These are phyloP conservation scores for Spilogale gracilis DNA, from an alignment of 2,113 vertebrate genomes.

Conservation along the genomic window DNA sequence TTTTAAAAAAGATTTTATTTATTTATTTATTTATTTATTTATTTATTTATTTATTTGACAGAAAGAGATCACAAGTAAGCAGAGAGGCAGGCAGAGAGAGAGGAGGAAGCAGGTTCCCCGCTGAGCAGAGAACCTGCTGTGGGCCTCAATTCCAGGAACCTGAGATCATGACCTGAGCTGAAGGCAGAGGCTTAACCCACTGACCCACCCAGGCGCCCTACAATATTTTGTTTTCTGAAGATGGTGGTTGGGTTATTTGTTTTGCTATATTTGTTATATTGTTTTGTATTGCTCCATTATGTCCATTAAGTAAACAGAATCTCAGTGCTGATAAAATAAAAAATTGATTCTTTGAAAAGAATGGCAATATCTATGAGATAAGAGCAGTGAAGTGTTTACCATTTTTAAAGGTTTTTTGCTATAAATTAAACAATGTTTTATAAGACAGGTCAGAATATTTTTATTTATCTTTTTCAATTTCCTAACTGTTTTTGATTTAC, in stretches of 20 bases:
- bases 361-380: conserved; percentile 55
- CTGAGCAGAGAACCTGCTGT: too few species aligned
- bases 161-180: too few species aligned
- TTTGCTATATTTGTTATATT: neutral
- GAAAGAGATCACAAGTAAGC: too few species aligned
- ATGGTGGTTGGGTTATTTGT: neutral
- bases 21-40: too few species aligned
- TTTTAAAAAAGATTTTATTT: too few species aligned
- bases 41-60: too few species aligned
- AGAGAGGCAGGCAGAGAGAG: too few species aligned
- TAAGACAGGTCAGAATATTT: conserved; percentile 65
- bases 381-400: conserved; percentile 60
- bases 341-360: conserved; percentile 55
- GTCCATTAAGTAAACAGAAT: conserved; percentile 46
- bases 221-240: conserved; percentile 56
- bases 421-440: conserved; percentile 35
- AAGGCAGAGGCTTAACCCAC: too few species aligned
- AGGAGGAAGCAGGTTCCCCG: too few species aligned
- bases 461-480: conserved; percentile 42
- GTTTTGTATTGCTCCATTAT: conserved; percentile 47
- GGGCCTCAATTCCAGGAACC: too few species aligned
- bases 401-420: conserved; percentile 58
- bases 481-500: conserved; percentile 64
- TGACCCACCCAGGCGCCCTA: too few species aligned
- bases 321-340: conserved; percentile 62